A percentile compares a stretch with the other conserved stretches of the same genome.
These are phyloP conservation scores for Atethmia centrago DNA, from an alignment of 2,888 invertebrate species.

Conservation along the genomic window DNA sequence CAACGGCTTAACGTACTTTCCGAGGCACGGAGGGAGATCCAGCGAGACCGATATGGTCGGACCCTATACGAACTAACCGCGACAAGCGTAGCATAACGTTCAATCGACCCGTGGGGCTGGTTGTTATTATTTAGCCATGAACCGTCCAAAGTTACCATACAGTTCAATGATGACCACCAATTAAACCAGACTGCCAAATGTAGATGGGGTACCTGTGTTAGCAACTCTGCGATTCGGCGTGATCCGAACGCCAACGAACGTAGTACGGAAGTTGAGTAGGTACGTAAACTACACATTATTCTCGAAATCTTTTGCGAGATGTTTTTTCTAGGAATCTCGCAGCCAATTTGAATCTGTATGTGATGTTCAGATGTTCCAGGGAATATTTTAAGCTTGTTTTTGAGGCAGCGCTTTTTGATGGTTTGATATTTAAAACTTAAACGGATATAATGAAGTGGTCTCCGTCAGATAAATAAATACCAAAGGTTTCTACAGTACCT, in stretches of 20 bases:
- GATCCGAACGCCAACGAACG: slow-evolving; percentile 64
- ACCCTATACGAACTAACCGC: too few species aligned
- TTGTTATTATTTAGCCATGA: too few species aligned
- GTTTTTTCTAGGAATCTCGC: slow-evolving; percentile 15
- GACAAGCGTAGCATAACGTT: too few species aligned
- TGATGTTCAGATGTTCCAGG: slow-evolving; percentile 6
- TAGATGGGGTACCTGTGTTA: slow-evolving; percentile 22
- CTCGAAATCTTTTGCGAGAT: background rate
- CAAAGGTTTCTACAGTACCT: background rate
- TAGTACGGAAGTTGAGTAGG: slow-evolving; percentile 12
- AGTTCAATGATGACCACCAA: slow-evolving; percentile 42
- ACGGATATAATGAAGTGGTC: background rate
- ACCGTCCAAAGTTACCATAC: slow-evolving; percentile 13
- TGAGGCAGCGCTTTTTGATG: background rate
- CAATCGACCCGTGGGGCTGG: too few species aligned
- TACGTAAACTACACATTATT: slow-evolving; percentile 21
- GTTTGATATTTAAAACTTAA: background rate
- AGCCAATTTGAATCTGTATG: slow-evolving; percentile 16
- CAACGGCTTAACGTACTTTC: too few species aligned
- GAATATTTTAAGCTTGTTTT: slow-evolving; percentile 3
- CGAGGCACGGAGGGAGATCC: too few species aligned
- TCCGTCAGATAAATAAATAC: background rate
- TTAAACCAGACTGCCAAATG: slow-evolving; percentile 53
- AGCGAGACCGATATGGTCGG: too few species aligned
- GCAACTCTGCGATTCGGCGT: slow-evolving; percentile 44